Evolutionary conservation across 2,888 invertebrate genomes (phyloP), one percentile per base, ranked within the genome.

Genomic region (Nomada fabriciana): DNA sequence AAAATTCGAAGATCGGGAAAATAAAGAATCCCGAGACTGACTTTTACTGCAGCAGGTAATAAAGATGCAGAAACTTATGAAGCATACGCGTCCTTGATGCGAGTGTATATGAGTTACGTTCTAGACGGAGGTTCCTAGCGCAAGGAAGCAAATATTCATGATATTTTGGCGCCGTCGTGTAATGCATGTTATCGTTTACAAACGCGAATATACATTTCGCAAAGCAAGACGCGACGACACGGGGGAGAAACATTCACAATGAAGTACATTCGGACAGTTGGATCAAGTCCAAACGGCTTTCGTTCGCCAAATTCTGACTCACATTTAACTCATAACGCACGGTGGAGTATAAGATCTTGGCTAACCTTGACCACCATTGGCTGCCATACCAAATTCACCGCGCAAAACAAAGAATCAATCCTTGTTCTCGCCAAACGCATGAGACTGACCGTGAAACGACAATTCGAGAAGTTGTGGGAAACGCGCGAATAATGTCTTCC

Each of bases 251-350:
- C 57, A 36, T 71, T 76, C 52, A 60, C 61, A 23, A 36, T 63
- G 71, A 79, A 82, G 82, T 79, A 67, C 67, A 61, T 75, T 65
- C 47, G 76, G 73, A 59, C 76, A 29, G 18, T 65, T 89, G 87
- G 82, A 87, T 60, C 10, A 7, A 11, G 25, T 89, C 81, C 87
- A 87, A 82, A 73, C 76, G 71, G 74, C 36, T 75, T 85, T 83
- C 73, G 57, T 77, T 80, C 60, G 83, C 74, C 78, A 85, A 87
- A 84, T 83, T 84, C 67, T 84, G 79, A 87, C 83, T 82, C 82
- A 84, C 59, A 67, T 69, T 67, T 81, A 70, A 36, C 73, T 36
- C 61, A 11, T 59, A 75, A 75, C 55, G 52, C 74, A 69, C 57
- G 43, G 65, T 43, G n/a, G 15, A 43, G 29, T 64, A 7, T 7